Percentiles rank a stretch among this genome's conserved stretches.
These are phyloP conservation scores for Chiroxiphia lanceolata DNA, from an alignment of 2,797 vertebrate species.

Conservation along the genomic window DNA sequence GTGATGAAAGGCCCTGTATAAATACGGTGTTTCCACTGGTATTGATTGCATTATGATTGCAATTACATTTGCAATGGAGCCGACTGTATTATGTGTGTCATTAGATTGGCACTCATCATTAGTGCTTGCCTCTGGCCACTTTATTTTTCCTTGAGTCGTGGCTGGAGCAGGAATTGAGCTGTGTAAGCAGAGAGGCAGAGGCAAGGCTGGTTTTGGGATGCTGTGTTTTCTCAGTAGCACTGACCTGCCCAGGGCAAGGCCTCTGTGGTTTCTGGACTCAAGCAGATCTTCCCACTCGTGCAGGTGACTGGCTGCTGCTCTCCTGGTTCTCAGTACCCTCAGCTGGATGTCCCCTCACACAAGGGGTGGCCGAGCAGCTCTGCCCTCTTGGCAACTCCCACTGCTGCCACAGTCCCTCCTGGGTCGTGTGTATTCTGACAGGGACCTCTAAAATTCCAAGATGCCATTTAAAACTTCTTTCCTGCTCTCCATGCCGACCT, in stretches of 20 bases:
- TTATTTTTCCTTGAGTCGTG: fast-evolving
- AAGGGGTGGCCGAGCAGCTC: fast-evolving
- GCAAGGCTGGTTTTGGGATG: background rate
- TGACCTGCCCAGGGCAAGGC: background rate
- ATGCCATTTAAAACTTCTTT: background rate
- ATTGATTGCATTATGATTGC: constrained; percentile 53
- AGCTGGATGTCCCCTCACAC: background rate
- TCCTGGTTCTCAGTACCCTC: background rate
- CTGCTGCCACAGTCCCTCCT: background rate
- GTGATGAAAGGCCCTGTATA: constrained; percentile 71
- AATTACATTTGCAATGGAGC: constrained; percentile 51
- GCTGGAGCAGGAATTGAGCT: background rate
- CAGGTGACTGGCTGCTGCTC: background rate
- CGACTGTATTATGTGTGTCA: background rate
- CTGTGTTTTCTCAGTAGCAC: background rate
- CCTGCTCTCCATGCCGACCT: background rate
- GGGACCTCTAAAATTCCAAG: background rate
- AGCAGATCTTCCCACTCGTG: background rate
- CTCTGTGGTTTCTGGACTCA: background rate
- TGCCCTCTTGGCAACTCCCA: background rate
- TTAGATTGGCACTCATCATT: background rate
- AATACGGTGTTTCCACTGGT: constrained; percentile 57
- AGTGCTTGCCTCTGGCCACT: background rate
- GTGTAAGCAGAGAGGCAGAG: background rate
- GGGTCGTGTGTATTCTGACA: fast-evolving